Evolutionary conservation across 2,113 vertebrate genomes (phyloP).

Genomic region (Sorex araneus): DNA sequence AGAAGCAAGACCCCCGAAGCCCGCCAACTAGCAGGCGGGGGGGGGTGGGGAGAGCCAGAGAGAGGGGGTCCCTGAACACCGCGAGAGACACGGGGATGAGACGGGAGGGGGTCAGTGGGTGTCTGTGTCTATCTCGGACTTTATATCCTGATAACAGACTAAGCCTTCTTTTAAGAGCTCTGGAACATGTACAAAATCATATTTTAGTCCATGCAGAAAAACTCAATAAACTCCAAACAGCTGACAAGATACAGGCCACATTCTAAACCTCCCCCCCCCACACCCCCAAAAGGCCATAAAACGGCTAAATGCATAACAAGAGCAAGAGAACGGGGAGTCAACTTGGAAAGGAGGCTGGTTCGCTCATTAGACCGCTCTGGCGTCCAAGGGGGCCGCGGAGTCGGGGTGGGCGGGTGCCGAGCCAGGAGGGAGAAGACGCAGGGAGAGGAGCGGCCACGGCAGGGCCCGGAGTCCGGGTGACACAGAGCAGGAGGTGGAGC

Average conservation of each 20-base stretch:
- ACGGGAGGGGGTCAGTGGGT: not conserved
- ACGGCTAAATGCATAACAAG: slow-evolving; percentile 29
- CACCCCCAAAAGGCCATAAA: not conserved
- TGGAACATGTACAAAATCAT: slow-evolving; percentile 53
- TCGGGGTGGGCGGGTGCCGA: not conserved
- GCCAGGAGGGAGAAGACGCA: not conserved
- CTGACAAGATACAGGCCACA: slow-evolving; percentile 54
- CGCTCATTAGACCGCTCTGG: slow-evolving; percentile 3
- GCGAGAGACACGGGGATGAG: too few relatives aligned
- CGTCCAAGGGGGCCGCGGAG: slow-evolving; percentile 11
- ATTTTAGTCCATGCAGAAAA: slow-evolving; percentile 40
- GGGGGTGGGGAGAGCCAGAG: not conserved
- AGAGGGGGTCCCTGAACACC: too few relatives aligned
- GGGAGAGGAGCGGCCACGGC: too few relatives aligned
- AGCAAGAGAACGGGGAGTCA: not conserved
- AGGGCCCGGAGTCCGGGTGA: not conserved
- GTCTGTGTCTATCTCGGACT: not conserved
- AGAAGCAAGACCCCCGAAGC: not conserved
- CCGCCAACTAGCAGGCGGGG: too few relatives aligned
- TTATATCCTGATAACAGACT: not conserved
- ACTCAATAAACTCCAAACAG: slow-evolving; percentile 49
- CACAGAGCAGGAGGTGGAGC: not conserved
- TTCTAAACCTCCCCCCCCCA: not conserved
- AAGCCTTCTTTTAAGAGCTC: slow-evolving; percentile 36
- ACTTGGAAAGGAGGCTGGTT: slow-evolving; percentile 35